Base-by-base conservation (phyloP, 92 coral and sea anemone genomes). In the Blastomussa wellsi region DNA sequence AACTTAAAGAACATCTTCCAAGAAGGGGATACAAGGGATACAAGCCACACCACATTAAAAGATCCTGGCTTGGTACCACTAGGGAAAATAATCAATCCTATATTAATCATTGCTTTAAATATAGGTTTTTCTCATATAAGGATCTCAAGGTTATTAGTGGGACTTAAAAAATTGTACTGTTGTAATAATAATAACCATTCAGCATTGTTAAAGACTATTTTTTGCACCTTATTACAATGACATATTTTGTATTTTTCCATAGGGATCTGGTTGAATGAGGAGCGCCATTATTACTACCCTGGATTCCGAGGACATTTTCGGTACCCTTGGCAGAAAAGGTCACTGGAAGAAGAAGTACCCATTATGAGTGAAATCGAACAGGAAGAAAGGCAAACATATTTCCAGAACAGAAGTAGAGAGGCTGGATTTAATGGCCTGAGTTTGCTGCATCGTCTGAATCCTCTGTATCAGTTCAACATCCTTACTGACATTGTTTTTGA, bases 231-330 rank as follows among this genome's bases (percentile, higher is more conserved):
- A 10, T 28, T 69, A 28, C 41, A 51, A 26, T 49, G 26, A 5
- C 32, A 28, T 76, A n/a, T 4, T 35, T 76, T 44, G 8, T 53
- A 49, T 78, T 38, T 62, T 69, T 42, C 17, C 86, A 49, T 79
- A 91, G 91, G 91, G 78, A 74, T 72, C 75, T 88, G 91, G 89
- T 83, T 84, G 73, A 62, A 84, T 79, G 91, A 76, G 55, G 83
- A 88, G 68, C 86, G 87, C 79, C 94, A 91, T 81, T 83, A 88
- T 74, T 91, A 91, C 82, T 91, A 91, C 86, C 91, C 91, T 57
- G 93, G 93, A 39, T 87, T 91, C 74, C 86, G 89, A 80, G 81
- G 84, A 82, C 84, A 80, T 66, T 88, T 79, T 81, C 90, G 91
- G 31, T 70, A 83, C 47, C 90, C 82, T n/a, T 74, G 84, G 86